phyloP scores from a whole-genome alignment of 2,797 vertebrate genomes.

The Catharus ustulatus region DNA sequence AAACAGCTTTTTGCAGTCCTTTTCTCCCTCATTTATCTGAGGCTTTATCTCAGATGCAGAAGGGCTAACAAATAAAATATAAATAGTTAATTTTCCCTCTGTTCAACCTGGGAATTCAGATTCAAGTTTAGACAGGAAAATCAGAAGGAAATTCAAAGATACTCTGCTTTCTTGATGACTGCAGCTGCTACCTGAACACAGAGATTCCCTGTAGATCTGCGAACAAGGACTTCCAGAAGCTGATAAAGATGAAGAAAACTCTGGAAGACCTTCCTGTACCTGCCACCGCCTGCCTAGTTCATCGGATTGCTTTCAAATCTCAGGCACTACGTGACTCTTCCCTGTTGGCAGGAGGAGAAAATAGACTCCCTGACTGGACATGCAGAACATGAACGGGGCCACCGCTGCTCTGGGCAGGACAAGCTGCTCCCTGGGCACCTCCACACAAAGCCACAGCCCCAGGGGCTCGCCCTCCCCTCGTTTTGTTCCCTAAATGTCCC shows the following conservation, averaged over 20 bases:
- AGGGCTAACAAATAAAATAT: conserved; percentile 47
- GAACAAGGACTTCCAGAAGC: conserved; percentile 61
- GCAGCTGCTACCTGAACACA: conserved; percentile 44
- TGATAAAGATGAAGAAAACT: conserved; percentile 62
- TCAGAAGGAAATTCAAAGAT: conserved; percentile 71
- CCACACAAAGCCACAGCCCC: background rate
- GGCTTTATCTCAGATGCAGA: background rate
- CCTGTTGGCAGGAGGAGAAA: conserved; percentile 27
- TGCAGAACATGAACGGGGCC: background rate
- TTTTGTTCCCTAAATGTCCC: background rate
- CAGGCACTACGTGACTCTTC: conserved; percentile 21
- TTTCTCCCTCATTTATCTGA: background rate
- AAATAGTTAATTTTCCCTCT: conserved; percentile 55
- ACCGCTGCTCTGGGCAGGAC: background rate
- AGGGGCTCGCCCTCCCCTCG: background rate
- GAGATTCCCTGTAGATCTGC: conserved; percentile 64
- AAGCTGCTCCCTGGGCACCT: background rate
- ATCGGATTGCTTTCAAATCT: conserved; percentile 11
- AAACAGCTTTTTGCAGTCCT: background rate
- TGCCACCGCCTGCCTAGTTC: conserved; percentile 53
- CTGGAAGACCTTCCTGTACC: conserved; percentile 64
- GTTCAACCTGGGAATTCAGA: conserved; percentile 54
- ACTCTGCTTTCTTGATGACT: conserved; percentile 58
- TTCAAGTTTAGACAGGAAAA: conserved; percentile 52
- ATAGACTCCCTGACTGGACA: conserved; percentile 34